These are phyloP conservation scores for Acanthosoma haemorrhoidale DNA, from an alignment of 2,888 invertebrate genomes.

Conservation along the genomic window DNA sequence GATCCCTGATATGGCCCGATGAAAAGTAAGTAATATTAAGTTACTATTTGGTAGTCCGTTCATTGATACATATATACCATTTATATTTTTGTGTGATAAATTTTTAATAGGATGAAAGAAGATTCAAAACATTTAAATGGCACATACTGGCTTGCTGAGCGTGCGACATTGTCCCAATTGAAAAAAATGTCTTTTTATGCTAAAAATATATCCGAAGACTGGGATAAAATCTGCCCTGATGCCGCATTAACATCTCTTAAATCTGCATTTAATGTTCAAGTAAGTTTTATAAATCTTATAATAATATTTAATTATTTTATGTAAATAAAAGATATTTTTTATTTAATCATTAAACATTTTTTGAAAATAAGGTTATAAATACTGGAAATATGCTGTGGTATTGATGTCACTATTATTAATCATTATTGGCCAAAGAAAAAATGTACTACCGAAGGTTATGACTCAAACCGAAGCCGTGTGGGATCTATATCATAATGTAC, in stretches of 20 bases:
- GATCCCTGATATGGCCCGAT: constrained; percentile 41
- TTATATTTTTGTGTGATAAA: neutral
- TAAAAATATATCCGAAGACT: constrained; percentile 38
- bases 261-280: constrained; percentile 40
- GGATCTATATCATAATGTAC: no score
- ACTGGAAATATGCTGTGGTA: no score
- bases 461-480: no score
- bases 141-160: constrained; percentile 41
- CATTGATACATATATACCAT: neutral
- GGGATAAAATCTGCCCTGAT: constrained; percentile 38
- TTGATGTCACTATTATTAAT: no score
- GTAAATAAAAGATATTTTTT: no score
- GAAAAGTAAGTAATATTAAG: constrained; percentile 35
- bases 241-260: constrained; percentile 38
- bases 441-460: no score
- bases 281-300: no score
- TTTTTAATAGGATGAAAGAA: constrained; percentile 30
- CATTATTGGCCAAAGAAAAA: no score
- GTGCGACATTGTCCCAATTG: constrained; percentile 40
- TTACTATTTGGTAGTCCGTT: neutral
- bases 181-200: constrained; percentile 40
- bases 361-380: no score
- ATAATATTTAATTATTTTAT: no score
- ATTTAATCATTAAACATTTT: no score
- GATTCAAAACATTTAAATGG: constrained; percentile 28